Percentiles rank a stretch among this genome's conserved stretches.
phyloP scores from a whole-genome alignment of 1,140 invertebrate genomes.

The Tigriopus japonicus region DNA sequence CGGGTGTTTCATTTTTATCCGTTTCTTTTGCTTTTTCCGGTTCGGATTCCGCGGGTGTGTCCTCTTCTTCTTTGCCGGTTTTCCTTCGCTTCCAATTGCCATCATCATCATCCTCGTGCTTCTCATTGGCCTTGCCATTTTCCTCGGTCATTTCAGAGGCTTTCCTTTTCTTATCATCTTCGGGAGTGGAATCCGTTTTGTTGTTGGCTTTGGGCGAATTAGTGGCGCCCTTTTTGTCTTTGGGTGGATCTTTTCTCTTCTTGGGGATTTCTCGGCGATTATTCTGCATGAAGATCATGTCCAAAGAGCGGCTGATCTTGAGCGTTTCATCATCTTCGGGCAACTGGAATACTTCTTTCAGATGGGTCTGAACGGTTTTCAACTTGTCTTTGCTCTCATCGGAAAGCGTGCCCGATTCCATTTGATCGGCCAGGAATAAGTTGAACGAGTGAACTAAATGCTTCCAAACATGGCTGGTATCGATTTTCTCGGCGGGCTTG shows the following conservation, averaged over 20 bases:
- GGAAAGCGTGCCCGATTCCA: not conserved
- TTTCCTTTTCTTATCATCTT: not conserved
- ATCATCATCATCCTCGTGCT: slow-evolving; percentile 5
- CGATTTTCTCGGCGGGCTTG: slow-evolving; percentile 12
- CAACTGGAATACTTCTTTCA: not conserved
- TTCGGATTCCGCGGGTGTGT: no score
- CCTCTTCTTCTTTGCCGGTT: no score
- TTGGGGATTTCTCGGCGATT: slow-evolving; percentile 13
- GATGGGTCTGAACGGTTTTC: not conserved
- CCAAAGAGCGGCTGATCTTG: not conserved
- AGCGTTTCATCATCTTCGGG: not conserved
- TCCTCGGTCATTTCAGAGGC: not conserved
- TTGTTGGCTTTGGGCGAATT: not conserved
- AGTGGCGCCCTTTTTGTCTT: no score
- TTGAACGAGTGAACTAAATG: not conserved
- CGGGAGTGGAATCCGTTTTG: not conserved
- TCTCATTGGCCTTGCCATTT: not conserved
- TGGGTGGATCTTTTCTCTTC: no score
- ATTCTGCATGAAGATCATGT: slow-evolving; percentile 8
- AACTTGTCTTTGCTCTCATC: not conserved
- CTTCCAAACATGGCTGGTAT: not conserved
- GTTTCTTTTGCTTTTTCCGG: no score
- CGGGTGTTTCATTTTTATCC: no score
- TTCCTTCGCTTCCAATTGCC: no score
- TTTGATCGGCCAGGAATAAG: not conserved